Conservation (phyloP, 1,140 invertebrate species). For the Platorchestia sp. region DNA sequence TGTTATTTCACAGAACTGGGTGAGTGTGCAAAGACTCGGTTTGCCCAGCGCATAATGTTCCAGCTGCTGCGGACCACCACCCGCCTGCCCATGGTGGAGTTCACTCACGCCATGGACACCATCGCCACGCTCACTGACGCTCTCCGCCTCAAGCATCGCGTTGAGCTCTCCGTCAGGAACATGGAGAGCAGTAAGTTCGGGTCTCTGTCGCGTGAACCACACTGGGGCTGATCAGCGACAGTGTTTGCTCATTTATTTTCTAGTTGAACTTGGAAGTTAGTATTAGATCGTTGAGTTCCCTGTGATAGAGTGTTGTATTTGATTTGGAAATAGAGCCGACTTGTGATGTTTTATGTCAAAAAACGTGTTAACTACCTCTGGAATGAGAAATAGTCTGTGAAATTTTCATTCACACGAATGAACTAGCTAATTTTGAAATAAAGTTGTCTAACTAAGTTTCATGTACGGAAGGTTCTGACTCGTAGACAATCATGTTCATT, state of each 20-base stretch:
- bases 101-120: conserved; percentile 66
- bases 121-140: conserved; percentile 64
- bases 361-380: too few relatives aligned
- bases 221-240: too few relatives aligned
- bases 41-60: conserved; percentile 64
- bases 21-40: conserved; percentile 61
- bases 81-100: conserved; percentile 67
- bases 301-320: too few relatives aligned
- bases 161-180: conserved; percentile 60
- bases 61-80: conserved; percentile 62
- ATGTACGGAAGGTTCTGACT: not conserved
- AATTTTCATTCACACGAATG: too few relatives aligned
- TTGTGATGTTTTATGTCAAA: not conserved
- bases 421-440: too few relatives aligned
- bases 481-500: not conserved
- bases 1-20: conserved; percentile 61
- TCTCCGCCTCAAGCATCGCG: conserved; percentile 62
- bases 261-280: not conserved
- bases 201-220: too few relatives aligned
- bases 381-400: too few relatives aligned
- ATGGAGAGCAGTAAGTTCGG: not conserved
- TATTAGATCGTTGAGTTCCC: too few relatives aligned
- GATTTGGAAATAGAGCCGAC: not conserved
- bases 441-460: too few relatives aligned
- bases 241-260: not conserved